Evolutionary conservation across 2,797 vertebrate species (phyloP).

Genomic region (Pseudomugil gertrudae): DNA sequence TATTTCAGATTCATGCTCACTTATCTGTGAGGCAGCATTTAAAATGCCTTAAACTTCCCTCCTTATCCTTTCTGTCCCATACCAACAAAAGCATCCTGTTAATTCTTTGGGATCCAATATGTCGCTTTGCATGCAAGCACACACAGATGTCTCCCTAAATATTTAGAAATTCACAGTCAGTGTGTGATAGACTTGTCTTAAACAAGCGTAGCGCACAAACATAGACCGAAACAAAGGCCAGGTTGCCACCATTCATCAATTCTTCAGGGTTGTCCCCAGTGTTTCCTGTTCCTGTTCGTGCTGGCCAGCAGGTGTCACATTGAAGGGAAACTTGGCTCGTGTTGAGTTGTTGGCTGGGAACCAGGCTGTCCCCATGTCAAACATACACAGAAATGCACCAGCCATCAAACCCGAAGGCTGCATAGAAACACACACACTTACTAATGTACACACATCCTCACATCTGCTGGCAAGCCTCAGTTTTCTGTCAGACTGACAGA

Average conservation of each 20-base stretch:
- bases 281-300: conserved; percentile 50
- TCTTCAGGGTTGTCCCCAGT: conserved; percentile 56
- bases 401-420: conserved; percentile 14
- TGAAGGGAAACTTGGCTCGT: conserved; percentile 62
- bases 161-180: conserved; percentile 57
- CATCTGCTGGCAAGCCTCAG: conserved; percentile 62
- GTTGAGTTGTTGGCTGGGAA: conserved; percentile 56
- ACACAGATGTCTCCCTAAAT: conserved; percentile 56
- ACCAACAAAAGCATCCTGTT: conserved; percentile 41
- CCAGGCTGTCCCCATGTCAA: conserved; percentile 63
- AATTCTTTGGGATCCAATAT: conserved; percentile 42
- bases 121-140: conserved; percentile 40
- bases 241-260: conserved; percentile 60
- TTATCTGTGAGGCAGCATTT: conserved; percentile 63
- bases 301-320: conserved; percentile 75
- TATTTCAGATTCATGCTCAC: conserved; percentile 50
- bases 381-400: conserved; percentile 44
- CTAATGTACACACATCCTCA: conserved; percentile 31
- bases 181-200: conserved; percentile 70
- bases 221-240: conserved; percentile 35
- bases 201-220: conserved; percentile 37
- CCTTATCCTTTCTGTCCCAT: conserved; percentile 22
- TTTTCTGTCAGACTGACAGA: conserved; percentile 74
- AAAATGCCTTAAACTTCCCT: conserved; percentile 51
- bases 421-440: conserved; percentile 16